A percentile compares a stretch with the other conserved stretches of the same genome.
Conservation (phyloP, 2,797 vertebrate species). For the Vipera latastei region DNA sequence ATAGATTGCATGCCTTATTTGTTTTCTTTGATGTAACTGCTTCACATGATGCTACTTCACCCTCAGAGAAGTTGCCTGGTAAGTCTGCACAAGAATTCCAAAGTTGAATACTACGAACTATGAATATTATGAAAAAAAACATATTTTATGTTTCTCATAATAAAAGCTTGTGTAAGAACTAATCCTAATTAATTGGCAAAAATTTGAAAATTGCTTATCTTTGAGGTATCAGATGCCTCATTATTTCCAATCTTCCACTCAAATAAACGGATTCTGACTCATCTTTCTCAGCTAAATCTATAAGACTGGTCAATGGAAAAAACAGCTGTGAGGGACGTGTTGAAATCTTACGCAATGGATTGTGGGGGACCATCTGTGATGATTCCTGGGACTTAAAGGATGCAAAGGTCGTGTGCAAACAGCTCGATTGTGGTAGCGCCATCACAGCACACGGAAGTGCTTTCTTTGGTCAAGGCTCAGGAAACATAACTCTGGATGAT, state of each 20-base stretch:
- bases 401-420: constrained; percentile 56
- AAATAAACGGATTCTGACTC: not conserved
- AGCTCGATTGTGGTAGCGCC: constrained; percentile 53
- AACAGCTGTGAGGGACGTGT: constrained; percentile 47
- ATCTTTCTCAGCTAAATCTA: not conserved
- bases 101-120: not conserved
- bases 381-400: constrained; percentile 41
- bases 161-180: not conserved
- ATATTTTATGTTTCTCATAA: not conserved
- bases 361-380: constrained; percentile 51
- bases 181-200: not conserved
- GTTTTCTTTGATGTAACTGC: not conserved
- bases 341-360: constrained; percentile 30
- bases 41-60: not conserved
- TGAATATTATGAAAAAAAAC: not conserved
- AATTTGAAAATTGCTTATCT: not conserved
- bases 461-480: constrained; percentile 42
- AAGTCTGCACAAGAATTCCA: not conserved
- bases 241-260: not conserved
- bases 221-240: not conserved
- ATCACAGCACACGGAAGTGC: not conserved
- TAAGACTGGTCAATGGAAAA: constrained; percentile 51
- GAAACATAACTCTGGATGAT: constrained; percentile 42
- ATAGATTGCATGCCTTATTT: not conserved
- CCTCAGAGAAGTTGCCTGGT: not conserved